phyloP scores from a whole-genome alignment of 2,888 invertebrate species.

The Agriopis aurantiaria region DNA sequence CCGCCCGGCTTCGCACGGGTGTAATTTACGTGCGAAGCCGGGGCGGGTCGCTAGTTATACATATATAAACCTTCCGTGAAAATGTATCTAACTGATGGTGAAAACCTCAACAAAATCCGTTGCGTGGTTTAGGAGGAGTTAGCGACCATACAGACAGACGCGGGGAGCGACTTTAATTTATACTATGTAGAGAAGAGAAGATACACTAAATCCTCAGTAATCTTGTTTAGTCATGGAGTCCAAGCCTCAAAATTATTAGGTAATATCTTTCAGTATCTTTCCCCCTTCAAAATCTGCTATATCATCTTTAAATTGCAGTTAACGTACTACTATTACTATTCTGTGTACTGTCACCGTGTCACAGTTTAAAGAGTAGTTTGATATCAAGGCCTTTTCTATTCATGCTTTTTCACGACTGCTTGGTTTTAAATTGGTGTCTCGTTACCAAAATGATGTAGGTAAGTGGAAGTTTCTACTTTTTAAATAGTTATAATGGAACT shows the following conservation, averaged over 20 bases:
- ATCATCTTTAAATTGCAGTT: constrained; percentile 13
- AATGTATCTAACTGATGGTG: too few relatives aligned
- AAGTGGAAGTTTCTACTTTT: constrained; percentile 2
- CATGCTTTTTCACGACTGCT: constrained; percentile 2
- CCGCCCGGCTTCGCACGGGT: too few relatives aligned
- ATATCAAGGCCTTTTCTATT: constrained; percentile 5
- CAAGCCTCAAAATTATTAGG: neutral
- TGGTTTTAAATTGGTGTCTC: constrained; percentile 3
- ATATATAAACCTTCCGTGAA: too few relatives aligned
- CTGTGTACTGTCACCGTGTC: neutral
- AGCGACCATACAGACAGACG: too few relatives aligned
- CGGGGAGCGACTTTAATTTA: too few relatives aligned
- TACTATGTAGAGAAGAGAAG: too few relatives aligned
- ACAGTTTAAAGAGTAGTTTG: neutral
- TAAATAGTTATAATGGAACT: neutral
- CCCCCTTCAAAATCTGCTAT: constrained; percentile 1
- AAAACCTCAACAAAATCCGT: too few relatives aligned
- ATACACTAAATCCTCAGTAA: too few relatives aligned
- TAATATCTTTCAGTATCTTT: neutral
- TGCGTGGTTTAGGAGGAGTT: too few relatives aligned
- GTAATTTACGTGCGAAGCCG: too few relatives aligned
- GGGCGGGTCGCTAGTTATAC: too few relatives aligned
- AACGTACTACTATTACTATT: neutral
- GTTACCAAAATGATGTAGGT: constrained; percentile 13
- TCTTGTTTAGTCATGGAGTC: neutral